A percentile compares a stretch with the other conserved stretches of the same genome.
These are phyloP conservation scores for Acrobasis consociella DNA, from an alignment of 2,888 invertebrate genomes.

Conservation along the genomic window DNA sequence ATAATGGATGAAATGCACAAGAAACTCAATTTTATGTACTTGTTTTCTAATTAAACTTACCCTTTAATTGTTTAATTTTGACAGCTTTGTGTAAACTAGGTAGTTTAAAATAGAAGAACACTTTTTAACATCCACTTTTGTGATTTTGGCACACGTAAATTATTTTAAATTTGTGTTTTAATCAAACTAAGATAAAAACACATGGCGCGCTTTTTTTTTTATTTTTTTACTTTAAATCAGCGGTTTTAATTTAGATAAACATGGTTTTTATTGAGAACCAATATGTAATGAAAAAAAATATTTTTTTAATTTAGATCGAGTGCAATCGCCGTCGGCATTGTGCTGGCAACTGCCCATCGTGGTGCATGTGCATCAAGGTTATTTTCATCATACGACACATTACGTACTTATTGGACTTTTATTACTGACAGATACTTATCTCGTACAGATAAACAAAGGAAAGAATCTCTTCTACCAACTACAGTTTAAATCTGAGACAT, in stretches of 20 bases:
- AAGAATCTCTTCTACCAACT: no score
- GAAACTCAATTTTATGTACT: background rate
- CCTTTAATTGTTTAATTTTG: conserved; percentile 70
- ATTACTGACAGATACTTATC: conserved; percentile 1
- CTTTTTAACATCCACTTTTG: conserved; percentile 7
- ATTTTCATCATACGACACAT: conserved; percentile 55
- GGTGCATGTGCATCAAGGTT: conserved; percentile 59
- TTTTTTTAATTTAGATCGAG: conserved; percentile 34
- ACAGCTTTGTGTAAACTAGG: conserved; percentile 33
- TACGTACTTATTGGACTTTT: conserved; percentile 22
- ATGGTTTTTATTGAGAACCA: conserved; percentile 17
- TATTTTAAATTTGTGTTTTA: background rate
- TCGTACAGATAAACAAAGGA: background rate
- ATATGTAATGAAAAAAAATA: conserved; percentile 30
- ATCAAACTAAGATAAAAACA: no score
- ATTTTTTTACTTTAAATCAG: no score
- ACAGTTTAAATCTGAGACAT: no score
- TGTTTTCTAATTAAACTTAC: conserved; percentile 43
- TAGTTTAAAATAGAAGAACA: conserved; percentile 17
- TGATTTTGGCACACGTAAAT: background rate
- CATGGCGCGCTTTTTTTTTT: no score
- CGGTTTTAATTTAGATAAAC: no score
- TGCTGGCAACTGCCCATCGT: conserved; percentile 55
- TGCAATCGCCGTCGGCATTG: conserved; percentile 41
- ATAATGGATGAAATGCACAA: conserved; percentile 5